Evolutionary conservation across 2,113 vertebrate genomes (phyloP).

Genomic region (Scytalopus superciliaris): DNA sequence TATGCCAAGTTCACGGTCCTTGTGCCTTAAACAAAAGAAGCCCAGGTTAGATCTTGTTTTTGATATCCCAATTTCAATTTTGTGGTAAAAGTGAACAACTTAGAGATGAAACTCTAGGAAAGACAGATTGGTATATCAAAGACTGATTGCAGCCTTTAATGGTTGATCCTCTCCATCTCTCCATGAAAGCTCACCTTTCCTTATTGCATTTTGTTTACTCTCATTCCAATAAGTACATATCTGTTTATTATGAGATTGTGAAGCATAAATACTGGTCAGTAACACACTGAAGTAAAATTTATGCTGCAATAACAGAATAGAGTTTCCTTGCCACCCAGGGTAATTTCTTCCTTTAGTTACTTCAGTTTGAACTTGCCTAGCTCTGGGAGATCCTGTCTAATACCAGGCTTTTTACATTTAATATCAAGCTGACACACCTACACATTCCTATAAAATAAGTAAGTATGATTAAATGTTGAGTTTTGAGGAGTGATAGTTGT

Average conservation of each 20-base stretch:
- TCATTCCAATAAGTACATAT: background rate
- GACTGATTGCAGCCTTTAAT: background rate
- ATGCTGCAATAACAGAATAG: background rate
- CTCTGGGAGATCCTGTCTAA: background rate
- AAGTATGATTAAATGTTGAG: background rate
- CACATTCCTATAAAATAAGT: background rate
- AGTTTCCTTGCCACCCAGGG: background rate
- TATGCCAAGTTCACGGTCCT: background rate
- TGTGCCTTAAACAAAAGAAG: background rate
- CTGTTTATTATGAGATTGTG: background rate
- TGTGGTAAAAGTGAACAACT: background rate
- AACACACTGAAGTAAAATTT: constrained; percentile 25
- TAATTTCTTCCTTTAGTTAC: constrained; percentile 2
- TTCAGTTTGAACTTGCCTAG: background rate
- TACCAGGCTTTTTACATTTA: background rate
- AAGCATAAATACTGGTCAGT: background rate
- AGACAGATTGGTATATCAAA: background rate
- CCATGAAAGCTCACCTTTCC: background rate
- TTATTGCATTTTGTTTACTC: background rate
- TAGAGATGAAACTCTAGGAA: background rate
- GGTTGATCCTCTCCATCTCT: background rate
- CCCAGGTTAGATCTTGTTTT: background rate
- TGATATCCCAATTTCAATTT: background rate
- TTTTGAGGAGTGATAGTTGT: background rate
- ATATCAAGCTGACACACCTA: background rate